Conservation (phyloP, 2,797 vertebrate species). For the Todus mexicanus region DNA sequence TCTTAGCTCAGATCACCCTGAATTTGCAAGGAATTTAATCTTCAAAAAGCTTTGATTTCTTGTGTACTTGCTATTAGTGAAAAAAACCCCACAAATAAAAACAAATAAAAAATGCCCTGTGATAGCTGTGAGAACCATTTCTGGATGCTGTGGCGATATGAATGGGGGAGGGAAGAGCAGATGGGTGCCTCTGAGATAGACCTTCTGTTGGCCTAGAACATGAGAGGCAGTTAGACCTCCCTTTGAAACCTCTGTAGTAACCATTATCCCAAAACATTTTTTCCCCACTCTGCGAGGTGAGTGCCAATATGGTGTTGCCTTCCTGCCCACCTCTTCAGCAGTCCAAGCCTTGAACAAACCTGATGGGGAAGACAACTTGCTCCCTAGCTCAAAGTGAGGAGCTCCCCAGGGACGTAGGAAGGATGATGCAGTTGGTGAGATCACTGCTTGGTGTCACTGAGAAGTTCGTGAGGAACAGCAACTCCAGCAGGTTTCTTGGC, state of each 20-base stretch:
- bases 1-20: background rate
- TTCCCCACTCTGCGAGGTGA: background rate
- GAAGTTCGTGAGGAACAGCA: background rate
- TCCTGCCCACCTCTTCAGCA: background rate
- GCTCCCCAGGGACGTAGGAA: background rate
- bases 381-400: background rate
- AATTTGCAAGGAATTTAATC: background rate
- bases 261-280: background rate
- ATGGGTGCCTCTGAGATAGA: background rate
- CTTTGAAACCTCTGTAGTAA: background rate
- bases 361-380: background rate
- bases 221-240: background rate
- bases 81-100: background rate
- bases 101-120: background rate
- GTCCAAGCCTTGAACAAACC: background rate
- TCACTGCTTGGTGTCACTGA: background rate
- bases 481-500: background rate
- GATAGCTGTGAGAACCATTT: background rate
- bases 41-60: constrained; percentile 12
- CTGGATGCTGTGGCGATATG: background rate
- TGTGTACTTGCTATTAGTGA: background rate
- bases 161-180: background rate
- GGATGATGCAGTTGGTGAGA: background rate
- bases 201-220: background rate
- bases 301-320: background rate